These are phyloP conservation scores for Onychostoma macrolepis DNA, from an alignment of 2,113 vertebrate species.

Conservation along the genomic window DNA sequence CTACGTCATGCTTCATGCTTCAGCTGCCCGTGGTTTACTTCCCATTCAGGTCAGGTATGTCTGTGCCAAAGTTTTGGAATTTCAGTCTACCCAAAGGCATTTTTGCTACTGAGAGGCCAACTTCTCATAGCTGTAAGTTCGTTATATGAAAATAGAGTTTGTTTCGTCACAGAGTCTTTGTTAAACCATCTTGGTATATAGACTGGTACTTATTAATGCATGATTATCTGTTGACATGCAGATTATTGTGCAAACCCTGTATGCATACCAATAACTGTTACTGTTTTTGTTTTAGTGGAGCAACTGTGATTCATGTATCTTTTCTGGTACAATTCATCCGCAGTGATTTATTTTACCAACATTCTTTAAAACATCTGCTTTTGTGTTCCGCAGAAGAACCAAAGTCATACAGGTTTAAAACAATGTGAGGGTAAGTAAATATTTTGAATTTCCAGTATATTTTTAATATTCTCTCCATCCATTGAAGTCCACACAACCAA, in stretches of 20 bases:
- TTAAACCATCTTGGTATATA: neutral
- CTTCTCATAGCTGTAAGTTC: too few species aligned
- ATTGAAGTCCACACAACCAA: too few species aligned
- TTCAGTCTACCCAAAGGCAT: neutral
- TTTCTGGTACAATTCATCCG: neutral
- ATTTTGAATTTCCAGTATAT: too few species aligned
- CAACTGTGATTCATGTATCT: neutral
- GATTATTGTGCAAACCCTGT: neutral
- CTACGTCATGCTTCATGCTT: neutral
- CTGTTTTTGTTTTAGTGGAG: neutral
- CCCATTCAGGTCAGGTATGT: neutral
- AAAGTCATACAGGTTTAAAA: too few species aligned
- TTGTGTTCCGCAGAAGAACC: too few species aligned
- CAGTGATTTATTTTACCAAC: neutral
- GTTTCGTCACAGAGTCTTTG: neutral
- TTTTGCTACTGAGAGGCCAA: neutral
- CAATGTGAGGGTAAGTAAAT: too few species aligned
- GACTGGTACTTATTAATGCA: neutral
- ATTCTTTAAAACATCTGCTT: too few species aligned
- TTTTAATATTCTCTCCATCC: too few species aligned
- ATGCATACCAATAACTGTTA: neutral
- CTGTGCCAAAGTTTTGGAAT: neutral
- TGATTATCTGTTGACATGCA: neutral
- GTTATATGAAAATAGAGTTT: neutral
- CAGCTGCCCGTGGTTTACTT: neutral